Conservation (phyloP, 1,140 invertebrate species). For the Teleogryllus occipitalis region DNA sequence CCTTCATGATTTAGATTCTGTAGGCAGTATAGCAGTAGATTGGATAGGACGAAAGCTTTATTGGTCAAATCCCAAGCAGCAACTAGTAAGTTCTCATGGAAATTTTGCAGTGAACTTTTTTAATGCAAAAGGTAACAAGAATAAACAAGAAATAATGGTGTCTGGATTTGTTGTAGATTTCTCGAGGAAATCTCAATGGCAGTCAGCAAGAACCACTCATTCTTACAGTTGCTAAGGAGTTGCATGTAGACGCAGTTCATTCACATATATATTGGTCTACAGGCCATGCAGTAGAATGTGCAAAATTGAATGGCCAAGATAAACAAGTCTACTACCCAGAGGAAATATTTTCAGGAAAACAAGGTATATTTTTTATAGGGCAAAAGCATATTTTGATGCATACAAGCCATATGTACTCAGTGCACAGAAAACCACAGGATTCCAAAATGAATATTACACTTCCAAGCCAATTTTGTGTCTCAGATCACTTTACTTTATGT, state of each 20-base stretch:
- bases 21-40: conserved; percentile 73
- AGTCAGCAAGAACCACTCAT: conserved; percentile 65
- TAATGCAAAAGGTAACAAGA: background rate
- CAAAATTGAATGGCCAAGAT: conserved; percentile 68
- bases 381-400: background rate
- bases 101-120: background rate
- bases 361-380: conserved; percentile 40
- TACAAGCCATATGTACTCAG: background rate
- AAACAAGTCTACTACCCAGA: conserved; percentile 61
- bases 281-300: conserved; percentile 66
- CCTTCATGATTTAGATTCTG: conserved; percentile 56
- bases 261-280: conserved; percentile 86
- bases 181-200: conserved; percentile 55
- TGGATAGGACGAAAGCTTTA: conserved; percentile 83
- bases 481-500: conserved; percentile 18
- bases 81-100: conserved; percentile 47
- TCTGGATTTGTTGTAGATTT: conserved; percentile 43
- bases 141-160: background rate
- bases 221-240: conserved; percentile 64
- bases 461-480: background rate
- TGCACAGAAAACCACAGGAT: too few species aligned
- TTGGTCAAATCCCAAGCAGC: conserved; percentile 79
- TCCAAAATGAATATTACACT: background rate
- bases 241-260: conserved; percentile 70
- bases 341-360: conserved; percentile 66